Conservation (phyloP, 2,113 vertebrate species). For the Neotoma lepida region DNA sequence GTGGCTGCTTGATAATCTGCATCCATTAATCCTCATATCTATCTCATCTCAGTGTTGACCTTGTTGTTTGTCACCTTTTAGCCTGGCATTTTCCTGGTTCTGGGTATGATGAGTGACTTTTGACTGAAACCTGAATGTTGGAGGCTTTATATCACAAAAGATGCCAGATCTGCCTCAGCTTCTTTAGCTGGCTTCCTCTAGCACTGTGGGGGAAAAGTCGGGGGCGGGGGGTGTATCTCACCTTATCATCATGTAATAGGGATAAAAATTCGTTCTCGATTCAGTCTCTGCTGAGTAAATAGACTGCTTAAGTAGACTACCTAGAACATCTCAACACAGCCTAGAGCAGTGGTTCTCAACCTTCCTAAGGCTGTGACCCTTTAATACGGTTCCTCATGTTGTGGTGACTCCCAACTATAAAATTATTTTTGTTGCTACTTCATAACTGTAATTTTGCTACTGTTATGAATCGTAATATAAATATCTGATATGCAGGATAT, state of each 20-base stretch:
- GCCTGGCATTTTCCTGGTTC: background rate
- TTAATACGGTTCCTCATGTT: background rate
- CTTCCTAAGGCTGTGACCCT: background rate
- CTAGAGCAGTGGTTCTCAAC: background rate
- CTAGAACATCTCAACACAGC: background rate
- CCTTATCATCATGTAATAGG: too few species aligned
- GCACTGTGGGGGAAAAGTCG: background rate
- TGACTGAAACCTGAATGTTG: background rate
- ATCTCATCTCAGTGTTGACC: background rate
- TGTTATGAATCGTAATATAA: background rate
- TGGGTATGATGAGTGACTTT: background rate
- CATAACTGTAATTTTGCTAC: background rate
- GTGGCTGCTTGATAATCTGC: background rate
- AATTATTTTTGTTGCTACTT: background rate
- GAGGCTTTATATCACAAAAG: background rate
- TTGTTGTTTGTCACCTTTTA: background rate
- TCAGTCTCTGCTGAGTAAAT: background rate
- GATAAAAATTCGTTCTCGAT: background rate
- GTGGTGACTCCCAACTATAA: background rate
- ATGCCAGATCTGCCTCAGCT: background rate
- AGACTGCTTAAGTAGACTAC: too few species aligned
- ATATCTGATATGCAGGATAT: background rate
- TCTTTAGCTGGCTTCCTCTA: background rate
- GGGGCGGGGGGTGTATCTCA: background rate
- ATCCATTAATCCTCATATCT: background rate